A percentile compares a stretch with the other conserved stretches of the same genome.
Evolutionary conservation across 2,888 invertebrate species (phyloP).

Genomic region (Cephus pulcher): DNA sequence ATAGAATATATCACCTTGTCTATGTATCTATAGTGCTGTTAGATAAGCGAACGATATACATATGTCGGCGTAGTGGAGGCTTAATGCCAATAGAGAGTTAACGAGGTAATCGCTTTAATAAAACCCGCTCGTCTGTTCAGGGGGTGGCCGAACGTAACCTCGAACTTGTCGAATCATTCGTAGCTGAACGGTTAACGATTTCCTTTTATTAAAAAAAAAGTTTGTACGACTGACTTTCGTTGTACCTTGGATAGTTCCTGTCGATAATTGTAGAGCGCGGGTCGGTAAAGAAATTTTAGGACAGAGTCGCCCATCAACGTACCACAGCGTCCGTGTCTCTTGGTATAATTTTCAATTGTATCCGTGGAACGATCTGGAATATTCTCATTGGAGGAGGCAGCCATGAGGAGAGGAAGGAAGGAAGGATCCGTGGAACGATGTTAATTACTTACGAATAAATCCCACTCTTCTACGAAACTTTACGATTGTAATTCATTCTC

Average conservation of each 20-base stretch:
- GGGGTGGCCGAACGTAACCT: slow-evolving; percentile 29
- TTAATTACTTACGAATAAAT: neutral
- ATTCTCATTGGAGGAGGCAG: no score
- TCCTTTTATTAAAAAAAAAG: neutral
- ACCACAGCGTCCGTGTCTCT: neutral
- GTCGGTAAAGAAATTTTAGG: neutral
- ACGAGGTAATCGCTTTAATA: slow-evolving; percentile 59
- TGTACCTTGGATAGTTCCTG: neutral
- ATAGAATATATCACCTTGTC: no score
- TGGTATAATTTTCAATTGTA: neutral
- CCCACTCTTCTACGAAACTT: neutral
- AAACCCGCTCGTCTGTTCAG: slow-evolving; percentile 39
- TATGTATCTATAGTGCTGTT: no score
- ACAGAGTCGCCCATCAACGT: neutral
- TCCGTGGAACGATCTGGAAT: neutral
- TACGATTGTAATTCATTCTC: neutral
- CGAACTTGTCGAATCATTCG: slow-evolving; percentile 27
- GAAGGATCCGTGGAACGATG: neutral
- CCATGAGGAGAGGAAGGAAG: no score
- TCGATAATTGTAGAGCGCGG: neutral
- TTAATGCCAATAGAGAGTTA: slow-evolving; percentile 52
- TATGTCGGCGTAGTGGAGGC: slow-evolving; percentile 28
- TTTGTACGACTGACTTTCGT: neutral
- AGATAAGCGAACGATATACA: no score
- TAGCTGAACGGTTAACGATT: neutral